phyloP scores from a whole-genome alignment of 2,113 vertebrate genomes.

The Ranitomeya variabilis region DNA sequence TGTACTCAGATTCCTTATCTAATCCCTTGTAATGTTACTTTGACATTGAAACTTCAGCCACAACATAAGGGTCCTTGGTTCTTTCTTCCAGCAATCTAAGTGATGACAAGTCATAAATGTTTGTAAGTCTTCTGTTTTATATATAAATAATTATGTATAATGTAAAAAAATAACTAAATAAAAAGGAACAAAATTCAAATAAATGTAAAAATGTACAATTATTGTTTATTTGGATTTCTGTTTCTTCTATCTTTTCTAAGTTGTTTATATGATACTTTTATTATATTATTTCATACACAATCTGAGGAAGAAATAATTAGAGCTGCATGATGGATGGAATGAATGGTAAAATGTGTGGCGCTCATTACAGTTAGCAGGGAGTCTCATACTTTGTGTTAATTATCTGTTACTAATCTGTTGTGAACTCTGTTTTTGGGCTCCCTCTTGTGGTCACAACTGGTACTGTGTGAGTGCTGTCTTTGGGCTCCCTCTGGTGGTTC shows the following conservation, averaged over 20 bases:
- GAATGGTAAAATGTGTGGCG: not conserved
- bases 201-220: too few species aligned
- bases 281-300: not conserved
- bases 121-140: not conserved
- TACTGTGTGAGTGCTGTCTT: too few species aligned
- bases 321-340: not conserved
- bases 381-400: not conserved
- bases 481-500: too few species aligned
- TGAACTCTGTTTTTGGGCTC: too few species aligned
- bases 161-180: not conserved
- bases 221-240: too few species aligned
- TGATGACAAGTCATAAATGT: not conserved
- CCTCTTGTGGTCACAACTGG: too few species aligned
- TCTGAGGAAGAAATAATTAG: not conserved
- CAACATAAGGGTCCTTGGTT: not conserved
- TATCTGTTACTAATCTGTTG: too few species aligned
- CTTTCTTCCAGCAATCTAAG: not conserved
- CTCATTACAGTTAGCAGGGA: not conserved
- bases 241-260: too few species aligned
- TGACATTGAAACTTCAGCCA: constrained; percentile 6
- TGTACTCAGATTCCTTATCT: constrained; percentile 13
- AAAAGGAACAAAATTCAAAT: too few species aligned
- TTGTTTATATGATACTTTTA: not conserved
- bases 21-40: constrained; percentile 23
- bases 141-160: not conserved